These are phyloP conservation scores for Corythoichthys intestinalis DNA, from an alignment of 2,113 vertebrate species.

Conservation along the genomic window DNA sequence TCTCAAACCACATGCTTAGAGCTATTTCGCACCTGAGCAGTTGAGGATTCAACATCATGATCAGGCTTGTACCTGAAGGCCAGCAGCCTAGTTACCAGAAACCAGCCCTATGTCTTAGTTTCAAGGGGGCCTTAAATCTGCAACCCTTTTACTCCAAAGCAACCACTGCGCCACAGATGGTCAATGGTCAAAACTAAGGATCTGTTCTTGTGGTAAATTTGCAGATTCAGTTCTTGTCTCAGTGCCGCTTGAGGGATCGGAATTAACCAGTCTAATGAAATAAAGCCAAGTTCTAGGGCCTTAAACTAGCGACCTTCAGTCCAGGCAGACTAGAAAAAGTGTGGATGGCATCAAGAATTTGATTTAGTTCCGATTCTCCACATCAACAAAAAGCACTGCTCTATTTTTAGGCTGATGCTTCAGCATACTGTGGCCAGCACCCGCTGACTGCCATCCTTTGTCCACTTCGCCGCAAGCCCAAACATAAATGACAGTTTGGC, in stretches of 20 bases:
- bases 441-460: slow-evolving; percentile 4
- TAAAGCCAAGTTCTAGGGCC: background rate
- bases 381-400: background rate
- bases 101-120: too few relatives aligned
- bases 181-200: too few relatives aligned
- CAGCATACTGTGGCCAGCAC: background rate
- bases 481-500: slow-evolving; percentile 6
- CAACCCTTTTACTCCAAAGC: too few relatives aligned
- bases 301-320: background rate
- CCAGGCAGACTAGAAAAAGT: background rate
- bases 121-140: background rate
- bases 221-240: too few relatives aligned
- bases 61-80: too few relatives aligned
- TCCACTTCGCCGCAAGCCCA: background rate
- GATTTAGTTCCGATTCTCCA: background rate
- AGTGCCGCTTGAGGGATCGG: background rate
- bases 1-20: background rate
- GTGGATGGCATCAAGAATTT: background rate
- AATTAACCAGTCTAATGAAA: background rate
- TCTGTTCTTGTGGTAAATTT: too few relatives aligned
- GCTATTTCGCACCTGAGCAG: too few relatives aligned
- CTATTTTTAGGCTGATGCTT: background rate
- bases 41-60: background rate
- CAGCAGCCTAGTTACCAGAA: too few relatives aligned
- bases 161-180: too few relatives aligned